Percentiles rank a stretch among this genome's conserved stretches.
Conservation (phyloP, 1,140 invertebrate species). For the Aphelinus atriplicis region DNA sequence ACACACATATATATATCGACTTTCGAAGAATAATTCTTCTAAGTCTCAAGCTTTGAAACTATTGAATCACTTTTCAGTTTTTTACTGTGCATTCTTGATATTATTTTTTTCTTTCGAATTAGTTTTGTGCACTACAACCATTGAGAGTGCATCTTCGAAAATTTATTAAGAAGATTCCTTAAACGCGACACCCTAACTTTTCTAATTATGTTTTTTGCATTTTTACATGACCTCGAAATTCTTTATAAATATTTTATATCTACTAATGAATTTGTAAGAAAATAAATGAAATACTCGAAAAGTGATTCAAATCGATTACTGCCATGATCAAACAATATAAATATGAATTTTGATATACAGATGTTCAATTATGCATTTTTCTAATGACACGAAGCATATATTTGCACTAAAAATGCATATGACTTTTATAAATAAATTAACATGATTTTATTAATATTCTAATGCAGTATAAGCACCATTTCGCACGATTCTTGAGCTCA, state of each 20-base stretch:
- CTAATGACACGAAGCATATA: too few species aligned
- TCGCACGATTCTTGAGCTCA: too few species aligned
- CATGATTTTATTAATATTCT: too few species aligned
- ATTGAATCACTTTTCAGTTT: constrained; percentile 23
- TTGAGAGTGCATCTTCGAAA: not conserved
- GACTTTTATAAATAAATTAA: too few species aligned
- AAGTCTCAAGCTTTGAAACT: not conserved
- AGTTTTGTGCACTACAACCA: not conserved
- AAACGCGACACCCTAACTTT: not conserved
- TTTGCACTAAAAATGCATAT: too few species aligned
- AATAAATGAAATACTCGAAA: constrained; percentile 3
- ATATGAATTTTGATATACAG: too few species aligned
- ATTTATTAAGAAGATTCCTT: not conserved
- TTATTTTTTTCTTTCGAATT: not conserved
- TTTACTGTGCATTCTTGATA: not conserved
- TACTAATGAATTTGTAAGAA: not conserved
- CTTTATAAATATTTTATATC: not conserved
- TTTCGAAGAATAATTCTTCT: not conserved
- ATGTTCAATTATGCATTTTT: too few species aligned
- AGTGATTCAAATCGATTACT: constrained; percentile 3
- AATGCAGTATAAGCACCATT: too few species aligned
- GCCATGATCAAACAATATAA: too few species aligned
- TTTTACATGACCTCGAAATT: not conserved
- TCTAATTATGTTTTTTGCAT: constrained; percentile 6
- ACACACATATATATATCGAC: constrained; percentile 1